Evolutionary conservation across 2,888 invertebrate species (phyloP).

Genomic region (Drosophila acutilabella): DNA sequence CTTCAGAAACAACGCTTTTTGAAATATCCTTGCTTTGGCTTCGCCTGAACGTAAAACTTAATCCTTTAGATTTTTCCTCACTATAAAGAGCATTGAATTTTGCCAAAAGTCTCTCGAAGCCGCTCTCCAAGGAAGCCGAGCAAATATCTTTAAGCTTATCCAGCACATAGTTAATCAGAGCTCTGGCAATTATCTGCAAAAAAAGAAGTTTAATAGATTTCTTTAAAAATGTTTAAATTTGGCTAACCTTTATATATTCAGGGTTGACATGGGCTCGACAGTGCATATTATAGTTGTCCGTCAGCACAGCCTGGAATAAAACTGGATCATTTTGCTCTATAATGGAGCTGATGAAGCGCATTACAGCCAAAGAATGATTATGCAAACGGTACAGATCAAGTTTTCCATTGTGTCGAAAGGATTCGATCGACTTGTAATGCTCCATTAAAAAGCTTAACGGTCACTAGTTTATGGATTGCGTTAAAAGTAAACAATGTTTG

Average conservation of each 20-base stretch:
- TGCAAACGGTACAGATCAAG: slow-evolving; percentile 64
- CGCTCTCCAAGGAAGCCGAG: slow-evolving; percentile 61
- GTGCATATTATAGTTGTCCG: slow-evolving; percentile 43
- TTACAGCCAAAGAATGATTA: slow-evolving; percentile 58
- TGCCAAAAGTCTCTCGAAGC: slow-evolving; percentile 52
- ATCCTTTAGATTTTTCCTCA: not conserved
- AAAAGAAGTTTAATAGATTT: not conserved
- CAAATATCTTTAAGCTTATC: slow-evolving; percentile 40
- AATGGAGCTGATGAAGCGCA: slow-evolving; percentile 59
- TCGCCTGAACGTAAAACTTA: not conserved
- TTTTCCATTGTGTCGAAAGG: slow-evolving; percentile 57
- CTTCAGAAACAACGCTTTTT: not conserved
- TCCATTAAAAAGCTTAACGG: slow-evolving; percentile 67
- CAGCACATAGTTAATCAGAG: slow-evolving; percentile 45
- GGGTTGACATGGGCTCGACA: slow-evolving; percentile 31
- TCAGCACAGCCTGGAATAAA: slow-evolving; percentile 53
- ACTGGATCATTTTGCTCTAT: slow-evolving; percentile 70
- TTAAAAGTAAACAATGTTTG: accelerated
- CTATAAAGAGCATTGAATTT: slow-evolving; percentile 38
- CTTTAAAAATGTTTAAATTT: not conserved
- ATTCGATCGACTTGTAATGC: slow-evolving; percentile 53
- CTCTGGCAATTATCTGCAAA: slow-evolving; percentile 40
- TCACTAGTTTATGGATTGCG: too few species aligned
- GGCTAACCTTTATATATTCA: slow-evolving; percentile 51
- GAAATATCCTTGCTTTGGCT: not conserved